phyloP scores from a whole-genome alignment of 2,797 vertebrate species.

The Falco peregrinus region DNA sequence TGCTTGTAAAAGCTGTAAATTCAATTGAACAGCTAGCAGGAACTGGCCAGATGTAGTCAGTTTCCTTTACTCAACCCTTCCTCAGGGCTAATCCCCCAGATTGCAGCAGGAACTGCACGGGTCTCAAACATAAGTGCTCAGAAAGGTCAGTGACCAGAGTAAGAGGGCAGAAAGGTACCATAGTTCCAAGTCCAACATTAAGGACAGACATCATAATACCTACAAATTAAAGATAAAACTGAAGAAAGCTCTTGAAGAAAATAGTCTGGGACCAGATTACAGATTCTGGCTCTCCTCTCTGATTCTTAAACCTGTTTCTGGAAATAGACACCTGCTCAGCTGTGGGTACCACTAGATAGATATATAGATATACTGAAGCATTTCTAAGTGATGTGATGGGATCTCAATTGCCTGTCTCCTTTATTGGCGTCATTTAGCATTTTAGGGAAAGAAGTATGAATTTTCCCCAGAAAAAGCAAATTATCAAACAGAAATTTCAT shows the following conservation, averaged over 20 bases:
- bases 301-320: neutral
- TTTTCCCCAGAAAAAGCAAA: neutral
- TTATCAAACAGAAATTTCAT: neutral
- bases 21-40: neutral
- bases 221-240: neutral
- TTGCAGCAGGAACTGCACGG: neutral
- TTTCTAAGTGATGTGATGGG: neutral
- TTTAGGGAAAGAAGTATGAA: neutral
- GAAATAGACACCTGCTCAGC: neutral
- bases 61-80: neutral
- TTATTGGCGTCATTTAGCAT: neutral
- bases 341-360: rapidly evolving
- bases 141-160: neutral
- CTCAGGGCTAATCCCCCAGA: neutral
- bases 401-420: neutral
- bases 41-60: neutral
- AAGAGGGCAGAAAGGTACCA: neutral
- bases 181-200: neutral
- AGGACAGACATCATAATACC: neutral
- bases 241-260: neutral
- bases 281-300: neutral
- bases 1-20: neutral
- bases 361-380: neutral
- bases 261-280: neutral
- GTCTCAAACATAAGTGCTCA: neutral